Percentiles rank a stretch among this genome's conserved stretches.
Evolutionary conservation across 2,113 vertebrate genomes (phyloP).

Genomic region (Accipiter cooperii): DNA sequence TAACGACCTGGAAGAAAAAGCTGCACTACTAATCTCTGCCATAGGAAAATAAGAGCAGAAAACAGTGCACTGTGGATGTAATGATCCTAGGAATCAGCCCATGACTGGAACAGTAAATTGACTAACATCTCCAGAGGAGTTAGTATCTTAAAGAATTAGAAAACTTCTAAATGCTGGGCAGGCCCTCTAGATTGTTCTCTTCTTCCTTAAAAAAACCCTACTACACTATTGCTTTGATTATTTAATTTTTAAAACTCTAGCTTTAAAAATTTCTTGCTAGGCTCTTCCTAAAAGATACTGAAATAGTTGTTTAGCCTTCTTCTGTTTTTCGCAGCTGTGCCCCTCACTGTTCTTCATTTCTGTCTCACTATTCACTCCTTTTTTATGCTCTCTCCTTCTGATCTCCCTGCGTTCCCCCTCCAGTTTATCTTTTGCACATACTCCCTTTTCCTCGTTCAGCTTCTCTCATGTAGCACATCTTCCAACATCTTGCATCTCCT

Average conservation of each 20-base stretch:
- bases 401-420: neutral
- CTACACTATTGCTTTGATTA: neutral
- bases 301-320: neutral
- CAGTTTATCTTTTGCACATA: neutral
- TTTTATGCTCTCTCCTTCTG: neutral
- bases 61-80: neutral
- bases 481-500: neutral
- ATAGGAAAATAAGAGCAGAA: neutral
- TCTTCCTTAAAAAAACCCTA: neutral
- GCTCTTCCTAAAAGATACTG: neutral
- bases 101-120: neutral
- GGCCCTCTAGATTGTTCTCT: neutral
- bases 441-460: neutral
- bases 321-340: neutral
- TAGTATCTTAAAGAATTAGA: neutral
- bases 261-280: neutral
- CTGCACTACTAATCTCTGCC: neutral
- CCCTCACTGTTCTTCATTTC: neutral
- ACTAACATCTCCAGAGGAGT: neutral
- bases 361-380: neutral
- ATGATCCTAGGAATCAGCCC: neutral
- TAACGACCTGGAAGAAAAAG: neutral
- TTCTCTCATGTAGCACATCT: neutral
- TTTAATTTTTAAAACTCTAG: neutral
- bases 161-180: neutral